These are phyloP conservation scores for Corythornis cristatus DNA, from an alignment of 2,113 vertebrate genomes.

Conservation along the genomic window DNA sequence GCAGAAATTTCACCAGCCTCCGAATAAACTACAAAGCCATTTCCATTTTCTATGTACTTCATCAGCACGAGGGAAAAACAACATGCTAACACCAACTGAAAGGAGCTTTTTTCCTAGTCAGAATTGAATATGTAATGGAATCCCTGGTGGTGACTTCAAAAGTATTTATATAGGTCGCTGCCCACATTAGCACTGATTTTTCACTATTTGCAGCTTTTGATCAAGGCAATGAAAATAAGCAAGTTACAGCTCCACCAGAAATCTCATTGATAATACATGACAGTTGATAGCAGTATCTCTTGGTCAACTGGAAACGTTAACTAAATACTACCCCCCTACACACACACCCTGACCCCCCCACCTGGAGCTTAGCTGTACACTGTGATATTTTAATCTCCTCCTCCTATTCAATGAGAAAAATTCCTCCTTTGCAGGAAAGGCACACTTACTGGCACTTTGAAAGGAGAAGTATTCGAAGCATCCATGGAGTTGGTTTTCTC, in stretches of 20 bases:
- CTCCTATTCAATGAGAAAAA: background rate
- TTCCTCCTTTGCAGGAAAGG: background rate
- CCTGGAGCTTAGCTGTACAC: background rate
- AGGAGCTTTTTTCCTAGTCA: background rate
- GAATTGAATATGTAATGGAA: background rate
- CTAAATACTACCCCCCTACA: background rate
- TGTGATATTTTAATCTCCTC: background rate
- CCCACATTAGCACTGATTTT: background rate
- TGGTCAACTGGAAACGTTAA: background rate
- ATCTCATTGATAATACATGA: background rate
- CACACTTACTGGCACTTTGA: constrained; percentile 93
- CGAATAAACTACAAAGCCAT: background rate
- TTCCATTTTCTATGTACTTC: background rate
- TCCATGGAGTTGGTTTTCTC: constrained; percentile 89
- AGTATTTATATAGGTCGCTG: constrained; percentile 38
- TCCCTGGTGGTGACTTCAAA: background rate
- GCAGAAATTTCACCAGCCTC: background rate
- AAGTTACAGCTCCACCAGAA: background rate
- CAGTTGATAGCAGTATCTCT: background rate
- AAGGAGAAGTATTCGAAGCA: constrained; percentile 89
- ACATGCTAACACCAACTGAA: background rate
- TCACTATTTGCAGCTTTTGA: background rate
- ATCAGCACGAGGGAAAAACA: background rate
- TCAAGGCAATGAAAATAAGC: background rate
- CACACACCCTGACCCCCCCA: fast-evolving